Percentiles rank a stretch among this genome's conserved stretches.
phyloP scores from a whole-genome alignment of 2,888 invertebrate genomes.

The Metacarcinus magister region DNA sequence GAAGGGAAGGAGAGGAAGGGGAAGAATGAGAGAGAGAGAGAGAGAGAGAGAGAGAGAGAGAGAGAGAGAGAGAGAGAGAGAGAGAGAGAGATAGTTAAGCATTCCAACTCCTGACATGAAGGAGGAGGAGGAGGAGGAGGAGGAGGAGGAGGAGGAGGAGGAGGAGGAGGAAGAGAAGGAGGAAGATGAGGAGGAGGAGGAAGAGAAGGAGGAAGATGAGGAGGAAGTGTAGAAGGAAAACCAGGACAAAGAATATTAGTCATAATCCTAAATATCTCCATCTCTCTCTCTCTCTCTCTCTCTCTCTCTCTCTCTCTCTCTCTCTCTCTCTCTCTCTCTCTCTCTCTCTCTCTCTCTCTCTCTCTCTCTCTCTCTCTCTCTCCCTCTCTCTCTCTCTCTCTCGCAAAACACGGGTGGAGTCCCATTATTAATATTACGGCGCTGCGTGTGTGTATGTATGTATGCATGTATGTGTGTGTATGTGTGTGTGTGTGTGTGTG shows the following conservation, averaged over 20 bases:
- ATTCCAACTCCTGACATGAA: not conserved
- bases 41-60: slow-evolving; percentile 45
- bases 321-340: not conserved
- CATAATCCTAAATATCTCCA: not conserved
- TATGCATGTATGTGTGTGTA: slow-evolving; percentile 32
- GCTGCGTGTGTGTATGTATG: slow-evolving; percentile 26
- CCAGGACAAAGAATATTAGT: not conserved
- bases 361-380: slow-evolving; percentile 16
- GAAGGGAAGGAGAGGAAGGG: not conserved
- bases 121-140: not conserved
- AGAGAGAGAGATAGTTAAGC: not conserved
- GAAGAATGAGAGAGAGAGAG: not conserved
- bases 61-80: slow-evolving; percentile 63
- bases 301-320: slow-evolving; percentile 33
- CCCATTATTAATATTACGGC: slow-evolving; percentile 12
- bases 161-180: not conserved
- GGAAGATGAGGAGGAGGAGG: not conserved
- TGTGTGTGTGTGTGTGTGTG: slow-evolving; percentile 16
- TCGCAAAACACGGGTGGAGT: not conserved
- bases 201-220: not conserved
- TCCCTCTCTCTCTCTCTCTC: slow-evolving; percentile 41
- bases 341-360: slow-evolving; percentile 26
- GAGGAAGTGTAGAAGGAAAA: not conserved
- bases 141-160: not conserved
- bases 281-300: not conserved